phyloP scores from a whole-genome alignment of 2,888 invertebrate genomes.

The Amphipyra berbera region DNA sequence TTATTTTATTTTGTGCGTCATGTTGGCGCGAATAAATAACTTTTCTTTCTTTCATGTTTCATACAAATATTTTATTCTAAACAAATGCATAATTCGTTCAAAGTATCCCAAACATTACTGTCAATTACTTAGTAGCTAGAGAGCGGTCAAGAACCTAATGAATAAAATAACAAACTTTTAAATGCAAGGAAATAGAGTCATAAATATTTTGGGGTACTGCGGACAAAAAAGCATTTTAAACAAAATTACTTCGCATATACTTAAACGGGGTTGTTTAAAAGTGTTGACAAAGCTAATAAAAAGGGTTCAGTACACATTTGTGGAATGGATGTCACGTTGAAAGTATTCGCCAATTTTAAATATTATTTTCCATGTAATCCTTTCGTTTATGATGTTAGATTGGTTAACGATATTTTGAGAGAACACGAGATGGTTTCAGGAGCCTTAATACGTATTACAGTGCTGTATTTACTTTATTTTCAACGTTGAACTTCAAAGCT shows the following conservation, averaged over 20 bases:
- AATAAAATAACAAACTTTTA: constrained; percentile 24
- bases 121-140: neutral
- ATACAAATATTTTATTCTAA: no score
- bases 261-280: constrained; percentile 61
- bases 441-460: neutral
- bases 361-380: constrained; percentile 33
- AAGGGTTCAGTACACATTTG: constrained; percentile 62
- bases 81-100: no score
- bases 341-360: constrained; percentile 35
- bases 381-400: constrained; percentile 24
- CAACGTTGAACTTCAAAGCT: no score
- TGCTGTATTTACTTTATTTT: no score
- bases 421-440: constrained; percentile 11
- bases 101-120: neutral
- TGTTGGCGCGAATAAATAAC: no score
- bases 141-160: neutral
- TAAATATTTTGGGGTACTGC: constrained; percentile 48
- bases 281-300: constrained; percentile 68
- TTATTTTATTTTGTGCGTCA: no score
- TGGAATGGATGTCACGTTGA: constrained; percentile 42
- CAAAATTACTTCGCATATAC: constrained; percentile 57
- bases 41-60: no score
- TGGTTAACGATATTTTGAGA: constrained; percentile 21
- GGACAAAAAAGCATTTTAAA: constrained; percentile 53
- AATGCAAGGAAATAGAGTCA: constrained; percentile 45